Evolutionary conservation across 1,140 invertebrate genomes (phyloP).

Genomic region (Melipona quadrifasciata): DNA sequence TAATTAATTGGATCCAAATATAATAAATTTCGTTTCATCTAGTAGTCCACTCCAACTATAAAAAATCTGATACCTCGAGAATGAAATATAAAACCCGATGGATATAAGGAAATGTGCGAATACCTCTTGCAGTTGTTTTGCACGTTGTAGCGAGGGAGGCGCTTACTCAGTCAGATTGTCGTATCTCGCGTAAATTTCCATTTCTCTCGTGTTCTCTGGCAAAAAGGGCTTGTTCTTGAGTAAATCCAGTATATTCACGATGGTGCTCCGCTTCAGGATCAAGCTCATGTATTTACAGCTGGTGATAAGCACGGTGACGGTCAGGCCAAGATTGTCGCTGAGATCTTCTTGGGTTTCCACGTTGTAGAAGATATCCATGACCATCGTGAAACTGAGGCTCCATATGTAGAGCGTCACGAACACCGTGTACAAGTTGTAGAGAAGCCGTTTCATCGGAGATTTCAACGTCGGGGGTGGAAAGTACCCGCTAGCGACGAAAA

Average conservation of each 20-base stretch:
- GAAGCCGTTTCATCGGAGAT: not conserved
- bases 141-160: not conserved
- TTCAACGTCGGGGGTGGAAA: not conserved
- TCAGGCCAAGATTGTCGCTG: slow-evolving; percentile 57
- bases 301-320: slow-evolving; percentile 43
- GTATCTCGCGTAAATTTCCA: slow-evolving; percentile 44
- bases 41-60: too few species aligned
- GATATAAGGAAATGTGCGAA: too few species aligned
- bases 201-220: slow-evolving; percentile 41
- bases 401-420: not conserved
- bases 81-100: too few species aligned
- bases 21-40: too few species aligned
- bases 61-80: too few species aligned
- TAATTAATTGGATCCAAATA: too few species aligned
- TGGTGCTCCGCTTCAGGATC: slow-evolving; percentile 18
- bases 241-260: slow-evolving; percentile 40
- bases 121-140: too few species aligned
- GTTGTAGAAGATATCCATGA: not conserved
- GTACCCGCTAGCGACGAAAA: not conserved
- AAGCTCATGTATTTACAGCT: slow-evolving; percentile 49
- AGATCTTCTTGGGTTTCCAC: slow-evolving; percentile 49
- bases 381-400: too few species aligned
- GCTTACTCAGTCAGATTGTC: slow-evolving; percentile 51
- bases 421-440: not conserved
- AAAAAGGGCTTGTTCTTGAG: slow-evolving; percentile 40